Evolutionary conservation across 2,113 vertebrate genomes (phyloP).

Genomic region (Dasyprocta punctata): DNA sequence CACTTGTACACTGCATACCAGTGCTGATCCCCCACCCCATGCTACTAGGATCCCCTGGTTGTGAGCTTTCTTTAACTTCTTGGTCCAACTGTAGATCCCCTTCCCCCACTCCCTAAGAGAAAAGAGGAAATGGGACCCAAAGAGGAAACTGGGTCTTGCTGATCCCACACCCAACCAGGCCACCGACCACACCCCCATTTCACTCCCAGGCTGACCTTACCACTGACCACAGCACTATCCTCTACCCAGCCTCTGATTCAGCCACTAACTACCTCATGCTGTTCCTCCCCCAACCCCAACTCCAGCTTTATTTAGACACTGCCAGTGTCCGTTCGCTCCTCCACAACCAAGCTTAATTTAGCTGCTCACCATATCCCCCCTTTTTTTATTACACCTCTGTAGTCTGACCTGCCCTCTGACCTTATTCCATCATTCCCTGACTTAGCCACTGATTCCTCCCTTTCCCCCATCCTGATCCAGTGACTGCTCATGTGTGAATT

Average conservation of each 20-base stretch:
- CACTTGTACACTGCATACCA: neutral
- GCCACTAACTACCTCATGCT: neutral
- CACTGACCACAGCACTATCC: constrained; percentile 62
- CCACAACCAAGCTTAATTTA: neutral
- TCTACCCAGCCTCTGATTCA: neutral
- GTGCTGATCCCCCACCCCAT: neutral
- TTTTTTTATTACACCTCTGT: neutral
- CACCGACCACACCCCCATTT: constrained; percentile 78
- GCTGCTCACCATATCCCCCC: neutral
- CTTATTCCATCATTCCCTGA: neutral
- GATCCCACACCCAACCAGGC: constrained; percentile 78
- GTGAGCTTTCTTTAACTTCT: constrained; percentile 52
- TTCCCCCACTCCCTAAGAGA: constrained; percentile 76
- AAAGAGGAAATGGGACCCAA: constrained; percentile 82
- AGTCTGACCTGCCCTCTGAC: constrained; percentile 33
- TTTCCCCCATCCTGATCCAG: neutral
- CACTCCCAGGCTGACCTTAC: constrained; percentile 68
- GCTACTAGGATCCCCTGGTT: neutral
- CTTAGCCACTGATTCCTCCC: constrained; percentile 7
- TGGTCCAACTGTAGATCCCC: constrained; percentile 59
- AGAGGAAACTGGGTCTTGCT: constrained; percentile 82
- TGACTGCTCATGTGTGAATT: neutral
- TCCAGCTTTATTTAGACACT: neutral
- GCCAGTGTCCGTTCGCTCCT: neutral
- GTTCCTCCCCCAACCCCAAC: neutral